Conservation (phyloP, 2,888 invertebrate genomes). For the Podotricha telesiphe region DNA sequence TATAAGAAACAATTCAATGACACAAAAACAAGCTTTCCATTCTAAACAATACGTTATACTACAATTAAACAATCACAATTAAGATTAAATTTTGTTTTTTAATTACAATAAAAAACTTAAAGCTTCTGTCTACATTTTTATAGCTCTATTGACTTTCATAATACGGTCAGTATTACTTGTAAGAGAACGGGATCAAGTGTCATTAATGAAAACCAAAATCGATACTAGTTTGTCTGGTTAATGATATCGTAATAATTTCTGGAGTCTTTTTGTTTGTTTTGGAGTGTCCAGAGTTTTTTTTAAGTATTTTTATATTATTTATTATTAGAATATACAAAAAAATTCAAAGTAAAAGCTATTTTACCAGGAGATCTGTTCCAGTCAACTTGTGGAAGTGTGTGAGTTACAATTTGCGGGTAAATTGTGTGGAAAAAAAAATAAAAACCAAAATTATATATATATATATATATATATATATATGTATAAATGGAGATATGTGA, state of each 20-base stretch:
- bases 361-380: too few relatives aligned
- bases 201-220: conserved; percentile 12
- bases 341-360: too few relatives aligned
- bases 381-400: too few relatives aligned
- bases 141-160: conserved; percentile 47
- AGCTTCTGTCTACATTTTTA: conserved; percentile 33
- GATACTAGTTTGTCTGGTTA: conserved; percentile 12
- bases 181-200: conserved; percentile 41
- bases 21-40: background rate
- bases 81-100: conserved; percentile 12
- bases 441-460: too few relatives aligned
- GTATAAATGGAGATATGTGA: too few relatives aligned
- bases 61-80: conserved; percentile 27
- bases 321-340: too few relatives aligned
- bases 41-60: conserved; percentile 23
- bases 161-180: conserved; percentile 41
- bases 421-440: too few relatives aligned
- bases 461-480: too few relatives aligned
- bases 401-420: too few relatives aligned
- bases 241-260: background rate
- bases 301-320: background rate
- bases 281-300: too few relatives aligned
- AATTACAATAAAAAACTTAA: conserved; percentile 24
- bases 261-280: background rate
- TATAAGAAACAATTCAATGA: background rate